phyloP scores from a whole-genome alignment of 2,113 vertebrate genomes.

The Grallaria varia region DNA sequence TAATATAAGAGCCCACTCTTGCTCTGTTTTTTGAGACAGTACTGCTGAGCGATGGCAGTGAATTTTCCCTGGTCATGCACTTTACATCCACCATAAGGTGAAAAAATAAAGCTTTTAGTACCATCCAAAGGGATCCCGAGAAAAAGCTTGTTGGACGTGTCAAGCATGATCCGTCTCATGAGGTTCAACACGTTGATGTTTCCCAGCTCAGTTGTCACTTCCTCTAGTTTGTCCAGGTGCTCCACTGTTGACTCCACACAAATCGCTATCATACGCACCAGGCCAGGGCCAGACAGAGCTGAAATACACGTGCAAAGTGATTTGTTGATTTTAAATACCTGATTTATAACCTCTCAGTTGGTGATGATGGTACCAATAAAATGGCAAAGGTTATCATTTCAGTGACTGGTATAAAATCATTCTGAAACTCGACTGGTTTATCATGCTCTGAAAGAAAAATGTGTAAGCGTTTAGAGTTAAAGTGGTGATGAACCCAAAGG shows the following conservation, averaged over 20 bases:
- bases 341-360: rapidly evolving
- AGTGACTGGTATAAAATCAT: rapidly evolving
- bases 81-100: neutral
- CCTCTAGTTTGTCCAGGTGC: slow-evolving; percentile 78
- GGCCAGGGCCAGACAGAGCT: slow-evolving; percentile 88
- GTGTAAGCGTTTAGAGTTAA: neutral
- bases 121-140: slow-evolving; percentile 86
- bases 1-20: neutral
- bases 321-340: neutral
- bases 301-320: neutral
- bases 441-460: neutral
- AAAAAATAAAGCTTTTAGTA: slow-evolving; percentile 18
- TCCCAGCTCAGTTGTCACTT: slow-evolving; percentile 61
- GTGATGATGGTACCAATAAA: rapidly evolving
- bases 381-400: rapidly evolving
- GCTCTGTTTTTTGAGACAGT: neutral
- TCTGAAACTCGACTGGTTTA: neutral
- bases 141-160: slow-evolving; percentile 90
- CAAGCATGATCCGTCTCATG: slow-evolving; percentile 86
- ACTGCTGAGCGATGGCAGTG: neutral
- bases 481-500: neutral
- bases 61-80: neutral
- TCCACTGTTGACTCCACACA: slow-evolving; percentile 80
- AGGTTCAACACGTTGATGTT: slow-evolving; percentile 81
- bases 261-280: slow-evolving; percentile 80